Percentiles rank a stretch among this genome's conserved stretches.
These are phyloP conservation scores for Heliconius charithonia DNA, from an alignment of 2,888 invertebrate species.

Conservation along the genomic window DNA sequence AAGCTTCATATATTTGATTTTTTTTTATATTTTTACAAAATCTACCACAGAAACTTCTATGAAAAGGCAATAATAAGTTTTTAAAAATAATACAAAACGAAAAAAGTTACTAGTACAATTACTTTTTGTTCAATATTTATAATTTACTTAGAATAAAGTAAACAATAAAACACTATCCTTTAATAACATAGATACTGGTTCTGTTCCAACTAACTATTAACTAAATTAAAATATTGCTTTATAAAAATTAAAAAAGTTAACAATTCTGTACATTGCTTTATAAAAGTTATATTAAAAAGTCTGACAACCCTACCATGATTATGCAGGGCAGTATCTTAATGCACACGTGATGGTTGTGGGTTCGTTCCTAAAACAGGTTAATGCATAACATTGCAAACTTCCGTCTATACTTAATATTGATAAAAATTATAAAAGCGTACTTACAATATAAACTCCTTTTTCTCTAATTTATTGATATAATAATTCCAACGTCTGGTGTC, in stretches of 20 bases:
- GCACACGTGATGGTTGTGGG: no score
- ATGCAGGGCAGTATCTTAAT: no score
- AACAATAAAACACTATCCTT: neutral
- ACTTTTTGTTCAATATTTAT: neutral
- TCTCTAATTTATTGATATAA: conserved; percentile 82
- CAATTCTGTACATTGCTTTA: no score
- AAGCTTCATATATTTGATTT: neutral
- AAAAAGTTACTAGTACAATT: neutral
- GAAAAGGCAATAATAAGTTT: neutral
- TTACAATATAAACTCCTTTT: conserved; percentile 79
- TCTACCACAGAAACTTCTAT: no score
- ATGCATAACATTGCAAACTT: neutral
- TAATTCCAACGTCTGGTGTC: conserved; percentile 83
- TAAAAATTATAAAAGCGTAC: conserved; percentile 49
- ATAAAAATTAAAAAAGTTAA: neutral
- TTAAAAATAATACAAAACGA: no score
- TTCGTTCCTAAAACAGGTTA: no score
- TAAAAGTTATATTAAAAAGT: no score
- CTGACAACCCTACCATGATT: no score
- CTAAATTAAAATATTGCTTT: neutral
- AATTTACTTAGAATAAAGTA: neutral
- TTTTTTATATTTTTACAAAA: no score
- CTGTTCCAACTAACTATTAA: neutral
- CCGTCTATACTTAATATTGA: neutral
- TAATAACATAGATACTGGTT: neutral